These are phyloP conservation scores for Novumbra hubbsi DNA, from an alignment of 2,797 vertebrate genomes.

Conservation along the genomic window DNA sequence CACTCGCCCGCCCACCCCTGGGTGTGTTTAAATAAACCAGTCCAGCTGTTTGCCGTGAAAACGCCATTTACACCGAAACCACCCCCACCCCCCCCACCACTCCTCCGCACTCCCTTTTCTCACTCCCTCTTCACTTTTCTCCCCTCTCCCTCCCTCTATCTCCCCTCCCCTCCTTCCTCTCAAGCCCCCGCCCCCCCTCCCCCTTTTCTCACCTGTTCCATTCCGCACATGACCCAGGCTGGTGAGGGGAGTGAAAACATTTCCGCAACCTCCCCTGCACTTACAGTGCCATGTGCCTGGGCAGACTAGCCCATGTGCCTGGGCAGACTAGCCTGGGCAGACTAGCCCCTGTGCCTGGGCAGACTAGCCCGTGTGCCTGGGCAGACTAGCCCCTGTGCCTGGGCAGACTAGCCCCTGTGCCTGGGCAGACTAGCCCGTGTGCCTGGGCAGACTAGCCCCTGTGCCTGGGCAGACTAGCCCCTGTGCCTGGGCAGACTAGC, in stretches of 20 bases:
- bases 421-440: no score
- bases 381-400: no score
- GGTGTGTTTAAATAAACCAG: conserved; percentile 92
- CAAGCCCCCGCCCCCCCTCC: conserved; percentile 66
- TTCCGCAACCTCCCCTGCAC: not conserved
- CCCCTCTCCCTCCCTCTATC: conserved; percentile 67
- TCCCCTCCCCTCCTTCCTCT: conserved; percentile 72
- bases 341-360: no score
- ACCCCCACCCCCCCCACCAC: conserved; percentile 67
- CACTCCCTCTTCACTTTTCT: not conserved
- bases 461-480: no score
- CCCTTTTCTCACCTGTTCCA: conserved; percentile 56
- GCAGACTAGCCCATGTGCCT: no score
- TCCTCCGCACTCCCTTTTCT: conserved; percentile 54
- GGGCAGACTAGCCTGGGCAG: no score
- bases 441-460: no score
- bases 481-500: no score
- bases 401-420: no score
- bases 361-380: no score
- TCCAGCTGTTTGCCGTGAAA: conserved; percentile 91
- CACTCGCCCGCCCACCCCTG: conserved; percentile 62
- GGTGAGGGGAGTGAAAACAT: conserved; percentile 24
- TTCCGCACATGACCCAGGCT: conserved; percentile 58
- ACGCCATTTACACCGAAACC: conserved; percentile 85
- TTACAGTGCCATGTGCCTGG: not conserved